Percentiles rank a stretch among this genome's conserved stretches.
These are phyloP conservation scores for Dasypolia templi DNA, from an alignment of 2,888 invertebrate species.

Conservation along the genomic window DNA sequence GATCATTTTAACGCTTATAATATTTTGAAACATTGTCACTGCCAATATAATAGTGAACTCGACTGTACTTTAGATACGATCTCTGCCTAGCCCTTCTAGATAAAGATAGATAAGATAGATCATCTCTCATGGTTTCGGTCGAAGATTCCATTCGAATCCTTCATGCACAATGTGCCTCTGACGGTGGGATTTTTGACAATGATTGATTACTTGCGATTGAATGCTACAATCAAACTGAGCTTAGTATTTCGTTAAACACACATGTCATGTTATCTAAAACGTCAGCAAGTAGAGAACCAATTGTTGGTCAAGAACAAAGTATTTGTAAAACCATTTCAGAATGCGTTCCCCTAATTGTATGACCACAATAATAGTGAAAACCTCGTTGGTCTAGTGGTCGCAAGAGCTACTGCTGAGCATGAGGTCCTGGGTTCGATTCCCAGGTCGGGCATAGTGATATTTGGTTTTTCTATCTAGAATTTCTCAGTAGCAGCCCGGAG, in stretches of 20 bases:
- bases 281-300: neutral
- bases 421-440: too few relatives aligned
- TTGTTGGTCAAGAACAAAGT: neutral
- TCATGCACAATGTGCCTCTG: conserved; percentile 29
- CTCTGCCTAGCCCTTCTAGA: neutral
- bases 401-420: too few relatives aligned
- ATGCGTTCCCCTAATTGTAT: conserved; percentile 9
- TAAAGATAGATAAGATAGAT: too few relatives aligned
- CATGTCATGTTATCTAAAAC: neutral
- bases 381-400: too few relatives aligned
- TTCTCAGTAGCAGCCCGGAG: too few relatives aligned
- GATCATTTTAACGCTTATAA: too few relatives aligned
- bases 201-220: conserved; percentile 32
- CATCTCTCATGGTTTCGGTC: conserved; percentile 2
- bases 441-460: too few relatives aligned
- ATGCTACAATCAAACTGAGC: conserved; percentile 13
- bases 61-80: too few relatives aligned
- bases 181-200: conserved; percentile 33
- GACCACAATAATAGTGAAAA: conserved; percentile 34
- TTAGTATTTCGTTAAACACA: neutral
- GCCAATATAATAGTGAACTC: too few relatives aligned
- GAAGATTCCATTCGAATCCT: conserved; percentile 30
- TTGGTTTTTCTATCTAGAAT: too few relatives aligned
- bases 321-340: conserved; percentile 2
- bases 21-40: too few relatives aligned